Conservation (phyloP, 2,113 vertebrate genomes). For the Galeopterus variegatus region DNA sequence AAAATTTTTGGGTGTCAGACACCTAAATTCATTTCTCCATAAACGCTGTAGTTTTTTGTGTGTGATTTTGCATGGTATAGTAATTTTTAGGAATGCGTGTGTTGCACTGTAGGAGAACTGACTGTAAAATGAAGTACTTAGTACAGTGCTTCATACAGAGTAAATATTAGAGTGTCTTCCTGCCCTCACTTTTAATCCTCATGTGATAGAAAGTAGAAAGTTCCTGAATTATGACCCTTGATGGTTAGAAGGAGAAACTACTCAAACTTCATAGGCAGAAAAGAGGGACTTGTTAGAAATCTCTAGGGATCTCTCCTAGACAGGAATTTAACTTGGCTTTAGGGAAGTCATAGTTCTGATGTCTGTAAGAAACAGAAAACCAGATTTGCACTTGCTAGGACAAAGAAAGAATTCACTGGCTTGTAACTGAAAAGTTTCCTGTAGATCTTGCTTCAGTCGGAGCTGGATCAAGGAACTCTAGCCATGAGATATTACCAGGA, state of each 20-base stretch:
- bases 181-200: not conserved
- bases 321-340: not conserved
- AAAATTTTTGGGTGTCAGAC: not conserved
- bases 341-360: not conserved
- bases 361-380: slow-evolving; percentile 28
- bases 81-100: not conserved
- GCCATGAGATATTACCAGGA: not conserved
- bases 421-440: not conserved
- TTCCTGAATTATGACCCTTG: not conserved
- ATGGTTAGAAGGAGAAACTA: not conserved
- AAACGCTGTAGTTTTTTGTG: not conserved
- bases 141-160: not conserved
- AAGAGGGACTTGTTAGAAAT: not conserved
- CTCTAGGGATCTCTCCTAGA: not conserved
- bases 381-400: not conserved
- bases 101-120: not conserved
- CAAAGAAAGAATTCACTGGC: not conserved
- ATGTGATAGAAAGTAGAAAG: not conserved
- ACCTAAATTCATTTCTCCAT: not conserved
- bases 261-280: not conserved
- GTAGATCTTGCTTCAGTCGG: not conserved
- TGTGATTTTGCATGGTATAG: not conserved
- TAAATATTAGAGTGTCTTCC: not conserved
- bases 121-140: not conserved
- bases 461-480: not conserved